Conservation (phyloP, 2,797 vertebrate genomes). For the Cossypha dichroa region DNA sequence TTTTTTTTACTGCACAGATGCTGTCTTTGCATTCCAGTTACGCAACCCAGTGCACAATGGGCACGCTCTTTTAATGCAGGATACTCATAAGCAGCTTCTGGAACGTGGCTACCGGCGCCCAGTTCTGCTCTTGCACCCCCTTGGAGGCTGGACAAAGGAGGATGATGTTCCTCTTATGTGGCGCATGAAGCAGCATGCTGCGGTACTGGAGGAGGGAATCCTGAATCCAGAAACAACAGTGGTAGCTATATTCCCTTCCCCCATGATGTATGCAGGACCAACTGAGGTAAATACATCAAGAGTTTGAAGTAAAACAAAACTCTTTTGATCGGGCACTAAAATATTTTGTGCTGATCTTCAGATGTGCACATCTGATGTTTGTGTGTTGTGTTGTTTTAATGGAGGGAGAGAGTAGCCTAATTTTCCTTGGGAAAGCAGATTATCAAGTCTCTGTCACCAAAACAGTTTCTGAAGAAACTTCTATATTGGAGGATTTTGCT, state of each 20-base stretch:
- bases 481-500: not conserved
- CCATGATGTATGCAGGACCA: constrained; percentile 99
- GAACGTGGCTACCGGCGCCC: constrained; percentile 92
- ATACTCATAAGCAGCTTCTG: constrained; percentile 90
- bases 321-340: not conserved
- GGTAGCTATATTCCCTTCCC: constrained; percentile 96
- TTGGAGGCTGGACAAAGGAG: constrained; percentile 98
- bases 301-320: not conserved
- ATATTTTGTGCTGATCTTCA: not conserved
- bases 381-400: not conserved
- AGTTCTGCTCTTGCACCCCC: constrained; percentile 91
- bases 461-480: not conserved
- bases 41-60: constrained; percentile 97
- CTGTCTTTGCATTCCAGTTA: constrained; percentile 96
- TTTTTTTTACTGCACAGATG: constrained; percentile 77
- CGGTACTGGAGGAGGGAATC: constrained; percentile 91
- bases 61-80: constrained; percentile 94
- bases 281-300: constrained; percentile 86
- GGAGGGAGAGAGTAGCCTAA: not conserved
- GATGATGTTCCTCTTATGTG: constrained; percentile 93
- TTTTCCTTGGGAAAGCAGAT: not conserved
- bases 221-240: constrained; percentile 89
- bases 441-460: not conserved
- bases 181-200: constrained; percentile 96
- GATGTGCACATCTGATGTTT: not conserved